Percentiles rank a stretch among this genome's conserved stretches.
Conservation (phyloP, 2,113 vertebrate species). For the Marcusenius ussheri region DNA sequence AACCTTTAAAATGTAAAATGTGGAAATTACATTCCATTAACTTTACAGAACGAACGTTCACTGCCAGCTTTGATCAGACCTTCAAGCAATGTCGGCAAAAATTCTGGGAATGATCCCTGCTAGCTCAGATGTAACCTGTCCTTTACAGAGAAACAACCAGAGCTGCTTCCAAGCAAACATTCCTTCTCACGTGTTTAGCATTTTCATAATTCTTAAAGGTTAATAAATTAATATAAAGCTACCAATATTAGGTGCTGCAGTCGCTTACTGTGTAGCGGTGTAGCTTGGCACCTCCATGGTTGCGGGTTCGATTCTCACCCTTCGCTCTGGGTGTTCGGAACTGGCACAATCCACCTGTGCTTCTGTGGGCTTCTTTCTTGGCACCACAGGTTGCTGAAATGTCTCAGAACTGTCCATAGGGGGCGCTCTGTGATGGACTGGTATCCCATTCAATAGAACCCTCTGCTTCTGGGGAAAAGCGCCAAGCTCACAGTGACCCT, state of each 20-base stretch:
- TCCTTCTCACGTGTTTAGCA: background rate
- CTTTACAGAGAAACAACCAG: background rate
- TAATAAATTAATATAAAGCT: background rate
- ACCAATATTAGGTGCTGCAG: background rate
- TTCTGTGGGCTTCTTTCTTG: background rate
- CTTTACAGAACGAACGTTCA: background rate
- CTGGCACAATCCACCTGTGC: background rate
- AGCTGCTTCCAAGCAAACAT: background rate
- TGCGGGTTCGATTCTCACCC: background rate
- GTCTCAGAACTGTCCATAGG: background rate
- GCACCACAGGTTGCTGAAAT: background rate
- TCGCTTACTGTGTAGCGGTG: background rate
- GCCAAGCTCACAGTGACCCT: background rate
- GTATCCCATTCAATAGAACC: background rate
- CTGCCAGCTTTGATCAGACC: background rate
- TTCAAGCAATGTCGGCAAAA: background rate
- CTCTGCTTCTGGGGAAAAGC: background rate
- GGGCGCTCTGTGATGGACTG: background rate
- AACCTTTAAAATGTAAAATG: background rate
- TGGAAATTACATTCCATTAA: background rate
- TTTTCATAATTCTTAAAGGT: background rate
- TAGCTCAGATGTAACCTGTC: background rate
- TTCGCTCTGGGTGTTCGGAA: background rate
- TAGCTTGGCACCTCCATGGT: background rate
- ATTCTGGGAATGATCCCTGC: background rate